Evolutionary conservation across 2,797 vertebrate species (phyloP).

Genomic region (Platyrinchus mystaceus): DNA sequence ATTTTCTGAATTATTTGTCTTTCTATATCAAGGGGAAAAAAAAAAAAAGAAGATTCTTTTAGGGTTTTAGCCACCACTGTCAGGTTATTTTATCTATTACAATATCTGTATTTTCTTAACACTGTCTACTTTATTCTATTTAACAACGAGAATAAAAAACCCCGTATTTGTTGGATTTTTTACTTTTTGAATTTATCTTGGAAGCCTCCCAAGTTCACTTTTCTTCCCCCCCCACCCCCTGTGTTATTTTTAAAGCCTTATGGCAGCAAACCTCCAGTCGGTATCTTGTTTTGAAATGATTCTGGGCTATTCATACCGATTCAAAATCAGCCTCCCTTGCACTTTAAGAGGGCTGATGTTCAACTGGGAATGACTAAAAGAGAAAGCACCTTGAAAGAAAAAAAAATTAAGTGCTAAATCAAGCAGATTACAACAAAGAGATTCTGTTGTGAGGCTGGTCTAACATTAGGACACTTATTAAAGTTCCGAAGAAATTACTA

Average conservation of each 20-base stretch:
- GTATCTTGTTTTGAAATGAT: constrained; percentile 34
- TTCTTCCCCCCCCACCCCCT: neutral
- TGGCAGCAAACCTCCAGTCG: neutral
- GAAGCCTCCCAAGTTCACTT: constrained; percentile 44
- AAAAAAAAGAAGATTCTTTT: neutral
- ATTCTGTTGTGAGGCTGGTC: neutral
- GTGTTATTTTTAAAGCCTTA: constrained; percentile 33
- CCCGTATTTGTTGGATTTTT: neutral
- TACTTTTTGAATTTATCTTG: constrained; percentile 46
- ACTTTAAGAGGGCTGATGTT: constrained; percentile 14
- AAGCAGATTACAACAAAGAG: constrained; percentile 8
- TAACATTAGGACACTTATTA: constrained; percentile 23
- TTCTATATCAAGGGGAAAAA: neutral
- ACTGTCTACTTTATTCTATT: neutral
- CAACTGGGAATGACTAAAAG: constrained; percentile 9
- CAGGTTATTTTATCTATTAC: neutral
- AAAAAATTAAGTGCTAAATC: neutral
- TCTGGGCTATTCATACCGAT: neutral
- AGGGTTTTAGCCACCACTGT: neutral
- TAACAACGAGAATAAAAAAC: neutral
- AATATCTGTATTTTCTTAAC: neutral
- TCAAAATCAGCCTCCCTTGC: neutral
- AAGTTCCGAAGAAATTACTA: constrained; percentile 59
- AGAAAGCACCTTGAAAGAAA: neutral
- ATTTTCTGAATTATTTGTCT: neutral